Evolutionary conservation across 2,113 vertebrate genomes (phyloP), one percentile per base, ranked within the genome.

Genomic region (Tenebrosternarchus preto): DNA sequence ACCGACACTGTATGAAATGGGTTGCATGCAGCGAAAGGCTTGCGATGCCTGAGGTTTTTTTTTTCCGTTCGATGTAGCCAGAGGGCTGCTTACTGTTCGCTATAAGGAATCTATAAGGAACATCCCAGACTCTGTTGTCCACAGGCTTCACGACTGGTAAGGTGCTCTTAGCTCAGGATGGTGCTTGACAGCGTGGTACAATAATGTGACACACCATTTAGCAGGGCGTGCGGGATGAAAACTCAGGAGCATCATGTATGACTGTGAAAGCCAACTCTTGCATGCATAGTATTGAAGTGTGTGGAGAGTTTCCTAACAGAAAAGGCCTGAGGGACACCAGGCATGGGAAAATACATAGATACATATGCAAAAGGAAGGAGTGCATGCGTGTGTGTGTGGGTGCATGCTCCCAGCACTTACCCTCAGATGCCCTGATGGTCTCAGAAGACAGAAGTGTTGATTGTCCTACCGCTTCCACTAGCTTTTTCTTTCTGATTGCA

Each of bases 361-460:
- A 57, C 24, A 61, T 55, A 66, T 61, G 39, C 25, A 64, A 36
- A 43, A 55, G 16, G 66, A 57, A 22, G 70, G 1, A 71, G 36
- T 71, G 67, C 12, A 29, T 55, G 29, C 57, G 61, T 25, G 66
- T 63, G 56, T 85, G 70, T 29, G 68, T 64, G 82, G 61, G 70
- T 63, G 81, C 73, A 80, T 86, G 85, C 53, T 68, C 66, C 78
- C 88, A 82, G 80, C 78, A 92, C 90, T 92, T 90, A 92, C 92
- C 92, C 86, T 59, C 64, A 88, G 85, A 72, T 81, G 82, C 83
- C 85, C 87, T 83, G 77, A 87, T 86, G 88, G 74, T 77, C 84
- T 71, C 85, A 76, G 88, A 75, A 85, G 87, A 88, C 80, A 87
- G 83, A 39, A 19, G 77, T 64, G 84, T 74, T 81, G 85, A 86